Conservation (phyloP, 2,797 vertebrate species). For the Squalus acanthias region DNA sequence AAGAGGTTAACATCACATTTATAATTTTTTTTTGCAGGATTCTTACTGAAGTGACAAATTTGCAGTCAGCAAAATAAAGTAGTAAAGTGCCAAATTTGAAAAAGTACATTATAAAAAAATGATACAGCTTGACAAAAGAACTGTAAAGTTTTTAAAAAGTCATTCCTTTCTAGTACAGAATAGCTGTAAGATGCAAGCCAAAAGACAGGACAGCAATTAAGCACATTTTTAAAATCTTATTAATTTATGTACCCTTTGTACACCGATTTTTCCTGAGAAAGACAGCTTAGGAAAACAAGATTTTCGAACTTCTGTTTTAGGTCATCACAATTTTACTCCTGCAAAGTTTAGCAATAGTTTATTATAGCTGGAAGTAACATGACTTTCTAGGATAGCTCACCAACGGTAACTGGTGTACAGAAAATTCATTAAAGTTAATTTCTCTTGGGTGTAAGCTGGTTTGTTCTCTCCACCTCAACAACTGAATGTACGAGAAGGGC, state of each 20-base stretch:
- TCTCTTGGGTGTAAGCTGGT: not conserved
- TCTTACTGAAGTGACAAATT: not conserved
- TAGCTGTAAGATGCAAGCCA: not conserved
- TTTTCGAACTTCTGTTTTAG: not conserved
- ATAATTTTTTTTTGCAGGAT: not conserved
- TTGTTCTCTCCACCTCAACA: not conserved
- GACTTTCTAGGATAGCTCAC: not conserved
- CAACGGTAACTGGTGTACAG: not conserved
- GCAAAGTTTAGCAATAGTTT: not conserved
- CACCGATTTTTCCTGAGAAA: conserved; percentile 24
- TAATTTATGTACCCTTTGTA: not conserved
- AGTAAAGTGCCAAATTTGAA: conserved; percentile 32
- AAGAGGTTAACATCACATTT: conserved; percentile 20
- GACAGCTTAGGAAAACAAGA: not conserved
- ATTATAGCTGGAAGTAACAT: not conserved
- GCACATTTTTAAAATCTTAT: not conserved
- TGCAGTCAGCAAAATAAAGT: conserved; percentile 1
- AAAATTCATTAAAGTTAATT: not conserved
- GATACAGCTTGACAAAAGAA: not conserved
- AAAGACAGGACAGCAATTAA: not conserved
- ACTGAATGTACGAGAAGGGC: not conserved
- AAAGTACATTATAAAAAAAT: not conserved
- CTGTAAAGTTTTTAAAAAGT: not conserved
- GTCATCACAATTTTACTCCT: conserved; percentile 10
- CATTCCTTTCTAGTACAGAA: not conserved